Conservation (phyloP, 2,113 vertebrate genomes). For the Pardalotus punctatus region DNA sequence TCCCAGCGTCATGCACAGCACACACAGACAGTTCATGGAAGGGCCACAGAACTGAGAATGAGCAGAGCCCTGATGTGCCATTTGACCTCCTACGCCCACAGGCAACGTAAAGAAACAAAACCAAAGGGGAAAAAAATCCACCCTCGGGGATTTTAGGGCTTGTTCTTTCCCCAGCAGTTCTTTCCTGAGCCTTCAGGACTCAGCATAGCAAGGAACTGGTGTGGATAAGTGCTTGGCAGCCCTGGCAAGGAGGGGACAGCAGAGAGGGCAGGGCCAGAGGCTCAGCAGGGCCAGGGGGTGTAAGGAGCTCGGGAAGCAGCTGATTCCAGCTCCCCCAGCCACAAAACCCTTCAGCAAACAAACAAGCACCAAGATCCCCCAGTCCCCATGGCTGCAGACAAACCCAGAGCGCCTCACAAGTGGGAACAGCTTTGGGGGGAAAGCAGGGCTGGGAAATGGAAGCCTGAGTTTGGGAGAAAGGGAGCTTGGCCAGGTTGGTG, state of each 20-base stretch:
- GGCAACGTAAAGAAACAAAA: neutral
- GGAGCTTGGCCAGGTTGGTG: neutral
- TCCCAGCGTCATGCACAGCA: neutral
- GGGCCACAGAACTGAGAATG: neutral
- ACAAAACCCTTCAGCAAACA: neutral
- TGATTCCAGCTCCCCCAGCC: neutral
- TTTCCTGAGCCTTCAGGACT: neutral
- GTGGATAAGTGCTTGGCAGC: neutral
- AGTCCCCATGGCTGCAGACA: conserved; percentile 25
- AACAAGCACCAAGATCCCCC: conserved; percentile 11
- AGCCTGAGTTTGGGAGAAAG: neutral
- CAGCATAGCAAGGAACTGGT: neutral
- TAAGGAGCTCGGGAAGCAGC: neutral
- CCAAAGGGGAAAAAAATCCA: neutral
- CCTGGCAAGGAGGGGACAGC: neutral
- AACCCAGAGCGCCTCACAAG: neutral
- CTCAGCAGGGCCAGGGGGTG: neutral
- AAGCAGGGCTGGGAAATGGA: conserved; percentile 13
- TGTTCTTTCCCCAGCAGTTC: neutral
- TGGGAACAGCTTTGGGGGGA: conserved; percentile 1
- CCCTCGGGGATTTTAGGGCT: neutral
- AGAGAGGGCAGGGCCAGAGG: neutral
- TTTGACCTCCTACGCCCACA: neutral
- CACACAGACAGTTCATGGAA: neutral
- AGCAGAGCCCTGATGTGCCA: neutral